phyloP scores from a whole-genome alignment of 2,113 vertebrate species.

The Apodemus sylvaticus region DNA sequence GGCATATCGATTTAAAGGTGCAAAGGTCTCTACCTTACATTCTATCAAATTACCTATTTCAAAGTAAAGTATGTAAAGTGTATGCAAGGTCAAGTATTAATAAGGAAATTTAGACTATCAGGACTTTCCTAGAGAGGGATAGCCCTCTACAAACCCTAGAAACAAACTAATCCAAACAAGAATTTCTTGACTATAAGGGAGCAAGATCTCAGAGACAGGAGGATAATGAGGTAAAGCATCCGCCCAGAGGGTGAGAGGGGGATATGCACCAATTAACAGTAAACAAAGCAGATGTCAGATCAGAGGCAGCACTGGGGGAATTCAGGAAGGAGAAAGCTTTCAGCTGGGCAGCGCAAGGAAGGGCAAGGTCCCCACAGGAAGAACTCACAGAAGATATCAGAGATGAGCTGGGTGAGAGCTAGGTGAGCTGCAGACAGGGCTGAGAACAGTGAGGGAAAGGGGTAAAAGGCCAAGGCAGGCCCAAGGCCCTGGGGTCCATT shows the following conservation, averaged over 20 bases:
- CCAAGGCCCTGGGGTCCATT: not conserved
- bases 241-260: conserved; percentile 4
- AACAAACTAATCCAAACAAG: not conserved
- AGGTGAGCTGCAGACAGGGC: not conserved
- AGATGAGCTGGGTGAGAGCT: not conserved
- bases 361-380: not conserved
- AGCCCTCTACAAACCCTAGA: not conserved
- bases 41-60: not conserved
- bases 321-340: conserved; percentile 44
- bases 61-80: not conserved
- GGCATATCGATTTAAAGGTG: not conserved
- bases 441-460: not conserved
- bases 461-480: not conserved
- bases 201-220: conserved; percentile 41
- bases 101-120: not conserved
- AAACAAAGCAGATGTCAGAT: conserved; percentile 56
- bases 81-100: not conserved
- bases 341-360: not conserved
- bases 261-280: conserved; percentile 54
- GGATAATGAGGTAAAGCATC: conserved; percentile 56
- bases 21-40: not conserved
- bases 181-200: conserved; percentile 36
- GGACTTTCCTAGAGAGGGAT: not conserved
- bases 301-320: conserved; percentile 61
- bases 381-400: not conserved